phyloP scores from a whole-genome alignment of 2,888 invertebrate species.

The Cosmia trapezina region DNA sequence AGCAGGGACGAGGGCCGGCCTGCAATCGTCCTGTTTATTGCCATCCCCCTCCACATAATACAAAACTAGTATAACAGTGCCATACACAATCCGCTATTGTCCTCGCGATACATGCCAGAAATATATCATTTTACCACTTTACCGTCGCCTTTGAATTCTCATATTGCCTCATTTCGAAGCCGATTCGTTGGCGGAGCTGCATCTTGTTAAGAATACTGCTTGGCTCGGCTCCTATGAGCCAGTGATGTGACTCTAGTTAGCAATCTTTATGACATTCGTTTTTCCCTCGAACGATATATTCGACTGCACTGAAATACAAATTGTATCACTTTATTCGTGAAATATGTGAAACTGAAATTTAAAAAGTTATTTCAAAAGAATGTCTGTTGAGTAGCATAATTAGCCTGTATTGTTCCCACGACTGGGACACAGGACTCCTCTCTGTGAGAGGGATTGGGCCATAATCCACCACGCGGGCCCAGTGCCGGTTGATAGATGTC shows the following conservation, averaged over 20 bases:
- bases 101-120: constrained; percentile 65
- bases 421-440: too few species aligned
- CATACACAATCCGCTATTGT: constrained; percentile 72
- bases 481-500: too few species aligned
- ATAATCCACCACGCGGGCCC: too few species aligned
- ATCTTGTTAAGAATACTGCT: constrained; percentile 70
- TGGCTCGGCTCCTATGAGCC: constrained; percentile 63
- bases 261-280: constrained; percentile 48
- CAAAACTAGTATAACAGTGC: constrained; percentile 74
- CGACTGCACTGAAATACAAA: constrained; percentile 22
- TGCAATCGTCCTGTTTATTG: constrained; percentile 77
- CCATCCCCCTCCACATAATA: constrained; percentile 72
- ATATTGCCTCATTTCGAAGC: constrained; percentile 72
- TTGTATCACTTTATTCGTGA: constrained; percentile 3
- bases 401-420: too few species aligned
- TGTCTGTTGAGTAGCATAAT: not conserved
- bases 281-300: constrained; percentile 12
- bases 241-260: constrained; percentile 42
- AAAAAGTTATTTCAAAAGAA: not conserved
- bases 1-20: constrained; percentile 63
- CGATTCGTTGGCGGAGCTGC: constrained; percentile 70
- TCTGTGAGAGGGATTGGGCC: too few species aligned
- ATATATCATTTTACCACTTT: constrained; percentile 81
- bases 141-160: constrained; percentile 74
- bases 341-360: not conserved